Conservation (phyloP, 1,140 invertebrate species). For the Brachionus asplanchnoidis region DNA sequence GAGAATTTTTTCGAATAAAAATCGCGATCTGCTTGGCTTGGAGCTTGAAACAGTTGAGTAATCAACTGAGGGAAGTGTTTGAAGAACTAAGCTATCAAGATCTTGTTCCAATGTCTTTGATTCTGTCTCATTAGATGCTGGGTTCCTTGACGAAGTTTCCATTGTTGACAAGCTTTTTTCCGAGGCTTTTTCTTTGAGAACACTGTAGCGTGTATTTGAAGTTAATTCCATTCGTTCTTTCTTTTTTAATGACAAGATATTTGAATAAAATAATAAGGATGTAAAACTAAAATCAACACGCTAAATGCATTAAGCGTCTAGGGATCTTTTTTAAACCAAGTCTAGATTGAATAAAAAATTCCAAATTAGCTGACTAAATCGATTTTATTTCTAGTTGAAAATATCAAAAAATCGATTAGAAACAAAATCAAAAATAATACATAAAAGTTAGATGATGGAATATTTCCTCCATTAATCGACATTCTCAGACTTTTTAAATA, state of each 20-base stretch:
- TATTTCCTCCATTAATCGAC: not conserved
- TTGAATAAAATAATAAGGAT: not conserved
- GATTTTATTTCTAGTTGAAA: not conserved
- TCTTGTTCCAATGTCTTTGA: not conserved
- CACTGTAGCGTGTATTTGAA: slow-evolving; percentile 13
- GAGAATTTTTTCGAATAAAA: not conserved
- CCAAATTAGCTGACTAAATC: not conserved
- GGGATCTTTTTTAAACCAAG: not conserved
- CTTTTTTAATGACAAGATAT: not conserved
- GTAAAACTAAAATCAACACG: not conserved
- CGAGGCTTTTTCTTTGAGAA: not conserved
- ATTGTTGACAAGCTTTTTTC: not conserved
- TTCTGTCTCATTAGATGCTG: not conserved
- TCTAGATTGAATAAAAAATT: not conserved
- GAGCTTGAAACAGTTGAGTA: not conserved
- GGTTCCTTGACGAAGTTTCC: not conserved
- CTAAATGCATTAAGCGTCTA: not conserved
- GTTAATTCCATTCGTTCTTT: not conserved
- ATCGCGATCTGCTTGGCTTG: not conserved
- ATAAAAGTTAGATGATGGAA: not conserved
- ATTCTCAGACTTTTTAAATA: not conserved
- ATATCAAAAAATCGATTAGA: not conserved
- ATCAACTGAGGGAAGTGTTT: not conserved
- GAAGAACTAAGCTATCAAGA: not conserved
- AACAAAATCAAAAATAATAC: not conserved